Percentiles rank a stretch among this genome's conserved stretches.
Evolutionary conservation across 2,797 vertebrate species (phyloP).

Genomic region (Mormyrus proboscirostris): DNA sequence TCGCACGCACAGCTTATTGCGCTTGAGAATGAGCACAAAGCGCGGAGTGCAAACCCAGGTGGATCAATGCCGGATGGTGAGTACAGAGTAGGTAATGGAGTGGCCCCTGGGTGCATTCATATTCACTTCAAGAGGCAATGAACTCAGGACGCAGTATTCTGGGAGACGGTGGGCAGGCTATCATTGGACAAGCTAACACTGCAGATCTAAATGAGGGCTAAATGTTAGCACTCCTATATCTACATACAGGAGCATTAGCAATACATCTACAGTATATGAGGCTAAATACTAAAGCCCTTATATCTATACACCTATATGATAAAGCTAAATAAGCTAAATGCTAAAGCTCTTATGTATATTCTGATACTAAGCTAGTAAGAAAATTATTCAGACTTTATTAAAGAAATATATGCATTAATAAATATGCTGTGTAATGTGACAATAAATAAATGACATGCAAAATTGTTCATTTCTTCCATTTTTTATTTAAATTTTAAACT

Average conservation of each 20-base stretch:
- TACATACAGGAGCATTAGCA: neutral
- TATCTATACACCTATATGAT: neutral
- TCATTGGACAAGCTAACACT: neutral
- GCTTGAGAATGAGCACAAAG: neutral
- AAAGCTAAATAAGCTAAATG: neutral
- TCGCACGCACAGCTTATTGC: neutral
- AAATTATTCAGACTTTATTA: neutral
- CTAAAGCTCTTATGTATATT: neutral
- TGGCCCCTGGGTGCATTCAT: conserved; percentile 1
- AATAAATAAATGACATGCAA: neutral
- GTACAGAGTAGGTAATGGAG: conserved; percentile 1
- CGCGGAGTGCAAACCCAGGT: neutral
- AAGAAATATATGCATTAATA: neutral
- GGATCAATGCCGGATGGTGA: conserved; percentile 22
- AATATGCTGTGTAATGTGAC: neutral
- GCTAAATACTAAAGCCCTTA: neutral
- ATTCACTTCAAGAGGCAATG: conserved; percentile 22
- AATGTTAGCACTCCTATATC: neutral
- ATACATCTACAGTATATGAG: neutral
- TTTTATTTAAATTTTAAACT: neutral
- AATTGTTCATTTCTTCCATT: neutral
- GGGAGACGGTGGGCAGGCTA: neutral
- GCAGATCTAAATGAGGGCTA: neutral
- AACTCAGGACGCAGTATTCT: neutral
- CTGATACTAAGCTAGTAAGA: neutral